These are phyloP conservation scores for Drosophila melanocephala DNA, from an alignment of 2,888 invertebrate species.

Conservation along the genomic window DNA sequence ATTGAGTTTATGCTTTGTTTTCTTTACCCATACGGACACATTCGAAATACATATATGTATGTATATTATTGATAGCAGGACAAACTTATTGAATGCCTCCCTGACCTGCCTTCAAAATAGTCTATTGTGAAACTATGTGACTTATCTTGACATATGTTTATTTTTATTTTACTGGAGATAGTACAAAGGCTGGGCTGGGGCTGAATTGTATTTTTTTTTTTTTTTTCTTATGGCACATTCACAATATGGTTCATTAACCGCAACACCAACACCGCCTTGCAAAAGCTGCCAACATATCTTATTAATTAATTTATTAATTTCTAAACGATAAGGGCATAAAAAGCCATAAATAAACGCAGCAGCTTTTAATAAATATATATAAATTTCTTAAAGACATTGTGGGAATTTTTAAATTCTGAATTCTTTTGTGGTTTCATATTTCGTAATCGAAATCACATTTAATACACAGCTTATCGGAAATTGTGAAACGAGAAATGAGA, in stretches of 20 bases:
- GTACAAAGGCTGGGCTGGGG: not conserved
- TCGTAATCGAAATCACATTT: not conserved
- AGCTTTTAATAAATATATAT: not conserved
- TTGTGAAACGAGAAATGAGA: not conserved
- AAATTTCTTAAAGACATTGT: not conserved
- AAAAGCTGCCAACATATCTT: not conserved
- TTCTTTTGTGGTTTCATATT: not conserved
- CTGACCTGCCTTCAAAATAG: not conserved
- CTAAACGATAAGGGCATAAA: not conserved
- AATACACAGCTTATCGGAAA: not conserved
- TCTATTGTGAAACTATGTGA: not conserved
- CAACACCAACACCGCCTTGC: not conserved
- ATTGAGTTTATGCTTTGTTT: not conserved
- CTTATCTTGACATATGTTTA: not conserved
- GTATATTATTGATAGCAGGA: not conserved
- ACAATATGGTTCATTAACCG: not conserved
- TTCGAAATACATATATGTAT: not conserved
- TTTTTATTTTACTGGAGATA: not conserved
- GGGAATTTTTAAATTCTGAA: not conserved
- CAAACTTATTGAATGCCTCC: not conserved
- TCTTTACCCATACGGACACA: not conserved
- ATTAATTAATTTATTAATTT: not conserved
- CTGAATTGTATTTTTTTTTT: too few species aligned
- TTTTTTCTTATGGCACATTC: not conserved
- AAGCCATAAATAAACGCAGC: not conserved